A percentile compares a stretch with the other conserved stretches of the same genome.
These are phyloP conservation scores for Balearica regulorum DNA, from an alignment of 2,797 vertebrate species.

Conservation along the genomic window DNA sequence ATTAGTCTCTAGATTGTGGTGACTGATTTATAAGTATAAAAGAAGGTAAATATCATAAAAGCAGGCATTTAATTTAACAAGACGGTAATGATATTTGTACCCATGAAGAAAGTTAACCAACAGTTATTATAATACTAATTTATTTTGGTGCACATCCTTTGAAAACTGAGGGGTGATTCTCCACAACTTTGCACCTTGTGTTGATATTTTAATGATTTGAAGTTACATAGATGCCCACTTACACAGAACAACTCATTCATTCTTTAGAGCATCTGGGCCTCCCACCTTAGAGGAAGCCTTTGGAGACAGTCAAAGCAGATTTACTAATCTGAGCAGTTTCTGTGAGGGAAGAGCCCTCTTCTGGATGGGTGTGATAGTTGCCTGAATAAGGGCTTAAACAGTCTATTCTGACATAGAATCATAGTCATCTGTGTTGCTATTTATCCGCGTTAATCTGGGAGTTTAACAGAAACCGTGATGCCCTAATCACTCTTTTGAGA, in stretches of 20 bases:
- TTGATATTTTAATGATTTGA: background rate
- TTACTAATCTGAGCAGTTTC: background rate
- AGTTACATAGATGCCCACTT: background rate
- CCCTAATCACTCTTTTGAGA: background rate
- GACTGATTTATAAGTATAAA: background rate
- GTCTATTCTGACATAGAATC: background rate
- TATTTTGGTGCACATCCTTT: background rate
- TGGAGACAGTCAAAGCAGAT: background rate
- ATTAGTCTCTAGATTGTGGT: background rate
- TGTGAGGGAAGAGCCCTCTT: background rate
- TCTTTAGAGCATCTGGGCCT: background rate
- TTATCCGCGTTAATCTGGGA: background rate
- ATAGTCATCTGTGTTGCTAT: background rate
- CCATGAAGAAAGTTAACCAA: background rate
- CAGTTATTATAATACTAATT: background rate
- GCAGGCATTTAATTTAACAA: background rate
- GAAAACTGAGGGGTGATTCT: background rate
- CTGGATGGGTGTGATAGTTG: background rate
- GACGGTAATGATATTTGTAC: background rate
- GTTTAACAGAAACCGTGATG: background rate
- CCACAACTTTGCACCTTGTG: background rate
- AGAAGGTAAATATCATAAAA: background rate
- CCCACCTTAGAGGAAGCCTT: background rate
- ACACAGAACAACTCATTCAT: background rate
- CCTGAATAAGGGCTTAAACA: background rate